Percentiles rank a stretch among this genome's conserved stretches.
phyloP scores from a whole-genome alignment of 2,113 vertebrate species.

The Spermophilus dauricus region DNA sequence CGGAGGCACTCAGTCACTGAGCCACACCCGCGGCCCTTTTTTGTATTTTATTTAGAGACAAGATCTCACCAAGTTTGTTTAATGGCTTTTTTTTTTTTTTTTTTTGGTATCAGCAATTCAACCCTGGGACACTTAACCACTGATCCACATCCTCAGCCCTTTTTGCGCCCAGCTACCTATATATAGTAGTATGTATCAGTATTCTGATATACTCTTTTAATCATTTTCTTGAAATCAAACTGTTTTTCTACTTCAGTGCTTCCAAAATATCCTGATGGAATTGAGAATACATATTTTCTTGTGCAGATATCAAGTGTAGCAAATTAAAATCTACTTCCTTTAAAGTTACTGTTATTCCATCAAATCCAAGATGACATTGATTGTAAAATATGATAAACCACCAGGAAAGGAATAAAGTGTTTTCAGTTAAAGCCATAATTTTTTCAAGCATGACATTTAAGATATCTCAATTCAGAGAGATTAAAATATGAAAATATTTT shows the following conservation, averaged over 20 bases:
- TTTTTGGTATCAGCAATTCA: too few relatives aligned
- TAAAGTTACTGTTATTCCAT: not conserved
- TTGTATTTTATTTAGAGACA: too few relatives aligned
- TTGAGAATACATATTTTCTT: not conserved
- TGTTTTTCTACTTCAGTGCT: constrained; percentile 11
- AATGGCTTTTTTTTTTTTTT: too few relatives aligned
- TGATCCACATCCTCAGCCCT: too few relatives aligned
- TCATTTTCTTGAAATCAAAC: not conserved
- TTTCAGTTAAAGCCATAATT: not conserved
- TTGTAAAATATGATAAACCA: not conserved
- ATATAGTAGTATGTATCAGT: not conserved
- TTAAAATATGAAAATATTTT: not conserved
- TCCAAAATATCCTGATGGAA: not conserved
- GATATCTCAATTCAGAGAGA: not conserved
- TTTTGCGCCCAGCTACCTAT: not conserved
- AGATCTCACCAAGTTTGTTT: too few relatives aligned
- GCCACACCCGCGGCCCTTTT: too few relatives aligned
- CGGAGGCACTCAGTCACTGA: too few relatives aligned
- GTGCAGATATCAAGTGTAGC: not conserved
- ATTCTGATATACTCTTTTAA: constrained; percentile 6
- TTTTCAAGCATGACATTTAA: constrained; percentile 15
- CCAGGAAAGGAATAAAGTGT: not conserved
- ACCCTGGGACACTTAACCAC: too few relatives aligned
- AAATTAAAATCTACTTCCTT: constrained; percentile 42
- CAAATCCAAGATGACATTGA: not conserved